Base-by-base conservation (phyloP, 1,140 invertebrate species). In the Lordiphosa stackelbergi region DNA sequence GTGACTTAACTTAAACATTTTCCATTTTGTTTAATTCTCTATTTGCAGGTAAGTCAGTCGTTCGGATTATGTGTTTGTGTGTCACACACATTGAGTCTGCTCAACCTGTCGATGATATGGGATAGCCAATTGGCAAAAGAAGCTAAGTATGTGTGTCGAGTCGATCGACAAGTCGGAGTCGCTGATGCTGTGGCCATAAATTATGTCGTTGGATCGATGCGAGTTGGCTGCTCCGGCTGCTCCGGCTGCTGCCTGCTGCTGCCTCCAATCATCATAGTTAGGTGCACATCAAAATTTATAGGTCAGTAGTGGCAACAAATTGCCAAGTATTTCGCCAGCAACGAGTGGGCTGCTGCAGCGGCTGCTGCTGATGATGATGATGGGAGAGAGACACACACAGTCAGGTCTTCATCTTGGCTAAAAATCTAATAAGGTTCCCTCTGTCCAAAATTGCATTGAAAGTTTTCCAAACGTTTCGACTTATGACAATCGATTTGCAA, bases 281-380 rank as follows among this genome's bases (percentile, higher is more conserved):
- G 69, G 69, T 60, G 54, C 81, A 73, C 84, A 85, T 85, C 69
- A 85, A 83, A 86, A 85, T 86, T 86, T 86, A 86, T 86, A 86
- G 85, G 85, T 86, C 85, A 86, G 85, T 86, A 81, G 85, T 81
- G 71, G 75, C 79, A 68, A 86, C 85, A 86, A 86, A 86, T 86
- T 86, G 75, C 72, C 53, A 61, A 60, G 45, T 51, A 64, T 69
- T 69, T 53, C 53, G 37, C 58, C 57, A 47, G 24, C 37, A 35
- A 31, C 28, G 28, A 31, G 28, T 31, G 28, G 28, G 28, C 7
- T 31, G 28, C 28, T 5, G 28, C 28, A 2, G 28, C 28, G 0
- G 28, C 28, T 31, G 28, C 6, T 31, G 28, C 28, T 31, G 43
- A 31, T 46, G 43, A 46, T 46, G 22, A 46, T 34, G 13, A 46